A percentile compares a stretch with the other conserved stretches of the same genome.
Conservation (phyloP, 1,140 invertebrate species). For the Drosophila elegans region DNA sequence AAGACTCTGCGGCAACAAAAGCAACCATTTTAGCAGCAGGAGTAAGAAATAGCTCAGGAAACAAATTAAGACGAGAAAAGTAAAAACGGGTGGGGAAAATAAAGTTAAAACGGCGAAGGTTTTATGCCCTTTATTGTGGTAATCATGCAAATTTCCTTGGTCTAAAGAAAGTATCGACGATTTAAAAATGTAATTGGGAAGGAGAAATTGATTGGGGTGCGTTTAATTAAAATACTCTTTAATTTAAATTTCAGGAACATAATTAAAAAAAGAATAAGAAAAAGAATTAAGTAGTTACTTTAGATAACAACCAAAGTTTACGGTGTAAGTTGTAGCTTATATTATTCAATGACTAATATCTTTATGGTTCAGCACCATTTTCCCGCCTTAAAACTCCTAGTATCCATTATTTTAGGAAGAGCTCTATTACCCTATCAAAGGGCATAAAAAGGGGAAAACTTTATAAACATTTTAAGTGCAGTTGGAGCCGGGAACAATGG, state of each 20-base stretch:
- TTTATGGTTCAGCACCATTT: background rate
- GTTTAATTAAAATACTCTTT: background rate
- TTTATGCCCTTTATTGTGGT: slow-evolving; percentile 7
- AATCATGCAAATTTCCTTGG: background rate
- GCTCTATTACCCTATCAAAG: background rate
- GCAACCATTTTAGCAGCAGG: slow-evolving; percentile 14
- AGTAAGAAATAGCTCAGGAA: slow-evolving; percentile 39
- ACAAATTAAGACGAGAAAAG: slow-evolving; percentile 63
- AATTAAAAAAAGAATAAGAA: too few species aligned
- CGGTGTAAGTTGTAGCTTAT: too few species aligned
- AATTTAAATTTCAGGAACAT: too few species aligned
- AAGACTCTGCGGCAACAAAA: slow-evolving; percentile 37
- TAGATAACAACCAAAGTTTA: too few species aligned
- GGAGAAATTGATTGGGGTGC: background rate
- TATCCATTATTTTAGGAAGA: background rate
- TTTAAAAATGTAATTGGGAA: background rate
- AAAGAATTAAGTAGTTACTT: too few species aligned
- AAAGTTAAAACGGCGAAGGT: background rate
- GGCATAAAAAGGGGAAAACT: slow-evolving; percentile 32
- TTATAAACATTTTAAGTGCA: slow-evolving; percentile 80
- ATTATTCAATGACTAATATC: too few species aligned
- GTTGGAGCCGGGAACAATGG: slow-evolving; percentile 40
- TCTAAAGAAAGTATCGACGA: background rate
- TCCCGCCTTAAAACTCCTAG: background rate
- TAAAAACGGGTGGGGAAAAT: slow-evolving; percentile 4